phyloP scores from a whole-genome alignment of 2,888 invertebrate species.

The Pyrrhia umbra region DNA sequence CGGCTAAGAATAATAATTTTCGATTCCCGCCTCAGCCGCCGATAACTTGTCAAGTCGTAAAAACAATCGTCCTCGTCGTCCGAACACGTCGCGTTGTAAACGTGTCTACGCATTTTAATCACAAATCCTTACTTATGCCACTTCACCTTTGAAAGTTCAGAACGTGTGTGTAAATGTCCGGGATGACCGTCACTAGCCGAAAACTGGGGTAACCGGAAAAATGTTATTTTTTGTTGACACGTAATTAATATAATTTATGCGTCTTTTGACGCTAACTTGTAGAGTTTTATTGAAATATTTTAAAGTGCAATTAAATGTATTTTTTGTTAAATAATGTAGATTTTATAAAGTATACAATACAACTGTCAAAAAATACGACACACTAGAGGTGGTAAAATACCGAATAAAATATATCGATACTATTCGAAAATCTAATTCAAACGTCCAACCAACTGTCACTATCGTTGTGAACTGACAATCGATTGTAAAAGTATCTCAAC shows the following conservation, averaged over 20 bases:
- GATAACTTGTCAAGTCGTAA: constrained; percentile 69
- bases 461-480: constrained; percentile 45
- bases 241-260: no score
- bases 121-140: constrained; percentile 42
- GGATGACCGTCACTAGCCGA: not conserved
- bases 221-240: not conserved
- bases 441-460: constrained; percentile 52
- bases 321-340: no score
- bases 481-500: constrained; percentile 46
- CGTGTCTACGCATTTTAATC: constrained; percentile 76
- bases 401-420: not conserved
- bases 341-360: no score
- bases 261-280: no score
- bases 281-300: no score
- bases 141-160: constrained; percentile 33
- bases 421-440: constrained; percentile 2
- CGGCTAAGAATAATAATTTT: constrained; percentile 77
- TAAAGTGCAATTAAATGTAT: no score
- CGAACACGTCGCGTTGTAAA: constrained; percentile 70
- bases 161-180: not conserved
- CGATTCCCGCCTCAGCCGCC: constrained; percentile 76
- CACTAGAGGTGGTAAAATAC: no score
- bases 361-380: no score
- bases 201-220: not conserved
- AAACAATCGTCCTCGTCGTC: constrained; percentile 72